Conservation (phyloP, 1,140 invertebrate species). For the Drosophila sucinea region DNA sequence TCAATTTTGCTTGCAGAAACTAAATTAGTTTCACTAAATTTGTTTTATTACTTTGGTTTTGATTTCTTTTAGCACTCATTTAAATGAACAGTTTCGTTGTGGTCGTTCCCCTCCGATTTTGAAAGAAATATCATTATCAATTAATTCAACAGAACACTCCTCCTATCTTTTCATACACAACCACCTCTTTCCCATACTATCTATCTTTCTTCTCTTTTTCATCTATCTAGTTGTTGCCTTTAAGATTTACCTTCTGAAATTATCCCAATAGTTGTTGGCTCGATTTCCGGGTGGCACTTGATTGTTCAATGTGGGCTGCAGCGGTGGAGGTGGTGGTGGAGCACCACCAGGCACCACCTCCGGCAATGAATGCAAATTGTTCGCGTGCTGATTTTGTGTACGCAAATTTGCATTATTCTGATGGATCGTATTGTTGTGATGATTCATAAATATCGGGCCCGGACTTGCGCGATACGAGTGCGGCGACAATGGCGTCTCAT, state of each 20-base stretch:
- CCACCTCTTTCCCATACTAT: neutral
- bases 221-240: constrained; percentile 12
- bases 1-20: constrained; percentile 15
- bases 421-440: constrained; percentile 81
- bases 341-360: constrained; percentile 46
- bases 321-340: constrained; percentile 49
- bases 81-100: constrained; percentile 45
- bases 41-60: constrained; percentile 41
- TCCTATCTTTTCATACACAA: constrained; percentile 7
- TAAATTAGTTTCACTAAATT: constrained; percentile 26
- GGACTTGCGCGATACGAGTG: constrained; percentile 67
- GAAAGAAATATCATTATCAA: constrained; percentile 16
- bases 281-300: constrained; percentile 93
- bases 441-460: constrained; percentile 81
- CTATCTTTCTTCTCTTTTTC: neutral
- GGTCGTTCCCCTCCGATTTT: constrained; percentile 23
- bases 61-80: constrained; percentile 12
- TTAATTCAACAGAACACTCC: neutral
- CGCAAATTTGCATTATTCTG: constrained; percentile 80
- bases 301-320: constrained; percentile 88
- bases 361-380: constrained; percentile 69
- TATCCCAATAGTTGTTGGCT: constrained; percentile 96
- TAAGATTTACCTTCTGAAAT: constrained; percentile 90
- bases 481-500: constrained; percentile 74
- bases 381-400: constrained; percentile 77